Evolutionary conservation across 1,140 invertebrate genomes (phyloP).

Genomic region (Drosophila lini): DNA sequence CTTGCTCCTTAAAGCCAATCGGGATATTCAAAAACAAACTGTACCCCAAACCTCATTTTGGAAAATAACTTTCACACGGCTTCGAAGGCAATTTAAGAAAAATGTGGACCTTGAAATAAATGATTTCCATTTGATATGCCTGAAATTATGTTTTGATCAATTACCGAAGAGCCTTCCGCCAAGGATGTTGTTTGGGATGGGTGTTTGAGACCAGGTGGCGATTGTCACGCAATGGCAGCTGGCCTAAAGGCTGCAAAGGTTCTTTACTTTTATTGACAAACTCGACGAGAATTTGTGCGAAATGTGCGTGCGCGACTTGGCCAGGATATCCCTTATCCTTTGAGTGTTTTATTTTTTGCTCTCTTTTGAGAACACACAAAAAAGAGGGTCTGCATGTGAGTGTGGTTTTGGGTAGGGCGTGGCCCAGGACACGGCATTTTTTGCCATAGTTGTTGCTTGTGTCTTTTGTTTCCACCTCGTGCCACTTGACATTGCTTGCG

Average conservation of each 20-base stretch:
- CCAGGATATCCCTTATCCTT: slow-evolving; percentile 68
- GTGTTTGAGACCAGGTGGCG: slow-evolving; percentile 53
- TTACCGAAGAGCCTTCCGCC: background rate
- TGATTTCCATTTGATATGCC: slow-evolving; percentile 32
- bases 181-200: background rate
- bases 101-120: background rate
- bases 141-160: slow-evolving; percentile 40
- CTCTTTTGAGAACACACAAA: slow-evolving; percentile 26
- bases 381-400: slow-evolving; percentile 39
- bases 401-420: slow-evolving; percentile 56
- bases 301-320: slow-evolving; percentile 68
- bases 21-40: too few relatives aligned
- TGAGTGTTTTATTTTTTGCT: slow-evolving; percentile 53
- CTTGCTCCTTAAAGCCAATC: too few relatives aligned
- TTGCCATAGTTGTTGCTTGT: slow-evolving; percentile 52
- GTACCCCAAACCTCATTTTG: background rate
- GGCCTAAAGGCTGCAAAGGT: slow-evolving; percentile 61
- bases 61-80: background rate
- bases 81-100: background rate
- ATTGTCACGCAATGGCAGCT: slow-evolving; percentile 70
- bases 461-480: slow-evolving; percentile 62
- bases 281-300: slow-evolving; percentile 71
- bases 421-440: slow-evolving; percentile 49
- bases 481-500: slow-evolving; percentile 78
- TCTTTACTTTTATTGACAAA: slow-evolving; percentile 77